These are phyloP conservation scores for Vidua chalybeata DNA, from an alignment of 2,113 vertebrate genomes.

Conservation along the genomic window DNA sequence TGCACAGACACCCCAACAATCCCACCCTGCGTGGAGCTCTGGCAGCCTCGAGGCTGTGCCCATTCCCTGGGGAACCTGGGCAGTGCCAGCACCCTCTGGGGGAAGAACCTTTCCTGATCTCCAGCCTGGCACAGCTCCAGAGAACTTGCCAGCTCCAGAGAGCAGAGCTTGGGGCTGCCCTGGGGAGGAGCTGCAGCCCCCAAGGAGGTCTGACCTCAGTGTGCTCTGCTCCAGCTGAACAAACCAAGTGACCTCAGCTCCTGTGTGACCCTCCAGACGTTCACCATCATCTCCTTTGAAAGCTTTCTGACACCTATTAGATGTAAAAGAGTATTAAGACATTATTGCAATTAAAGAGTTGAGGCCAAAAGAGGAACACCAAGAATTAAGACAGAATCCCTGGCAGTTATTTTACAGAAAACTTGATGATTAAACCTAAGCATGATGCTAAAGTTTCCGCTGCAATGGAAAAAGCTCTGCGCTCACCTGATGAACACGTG, in stretches of 20 bases:
- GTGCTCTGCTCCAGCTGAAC: neutral
- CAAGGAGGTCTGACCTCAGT: rapidly evolving
- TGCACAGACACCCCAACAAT: neutral
- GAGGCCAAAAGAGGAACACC: neutral
- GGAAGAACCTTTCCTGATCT: neutral
- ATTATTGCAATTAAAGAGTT: neutral
- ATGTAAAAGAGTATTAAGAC: neutral
- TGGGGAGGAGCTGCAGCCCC: neutral
- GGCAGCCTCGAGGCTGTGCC: neutral
- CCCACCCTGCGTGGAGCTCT: neutral
- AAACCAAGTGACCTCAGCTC: neutral
- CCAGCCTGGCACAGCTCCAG: neutral
- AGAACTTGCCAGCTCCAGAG: too few species aligned
- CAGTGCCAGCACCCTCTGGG: neutral
- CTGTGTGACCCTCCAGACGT: too few species aligned
- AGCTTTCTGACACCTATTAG: too few species aligned
- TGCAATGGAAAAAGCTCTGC: neutral
- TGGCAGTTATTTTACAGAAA: neutral
- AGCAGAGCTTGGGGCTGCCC: neutral
- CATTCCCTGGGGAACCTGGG: neutral
- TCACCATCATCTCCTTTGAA: neutral
- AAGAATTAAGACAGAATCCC: neutral
- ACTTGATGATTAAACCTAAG: neutral
- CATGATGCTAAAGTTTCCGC: neutral
- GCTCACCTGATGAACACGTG: neutral